Evolutionary conservation across 2,797 vertebrate genomes (phyloP).

Genomic region (Crenuchus spilurus): DNA sequence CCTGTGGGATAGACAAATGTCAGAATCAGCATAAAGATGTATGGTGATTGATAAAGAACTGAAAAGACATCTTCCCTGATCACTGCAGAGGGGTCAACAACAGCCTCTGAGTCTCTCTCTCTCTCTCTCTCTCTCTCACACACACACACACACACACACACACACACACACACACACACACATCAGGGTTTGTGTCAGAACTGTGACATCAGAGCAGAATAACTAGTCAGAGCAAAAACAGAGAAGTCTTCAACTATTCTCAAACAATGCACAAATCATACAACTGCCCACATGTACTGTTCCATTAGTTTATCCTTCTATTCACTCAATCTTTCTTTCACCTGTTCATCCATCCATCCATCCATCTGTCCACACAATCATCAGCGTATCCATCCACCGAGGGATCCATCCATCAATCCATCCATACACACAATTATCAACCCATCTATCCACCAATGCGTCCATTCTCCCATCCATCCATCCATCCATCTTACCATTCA

Average conservation of each 20-base stretch:
- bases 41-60: conserved; percentile 18
- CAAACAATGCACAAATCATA: conserved; percentile 15
- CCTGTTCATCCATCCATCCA: not conserved
- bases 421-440: no score
- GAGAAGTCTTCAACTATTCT: conserved; percentile 11
- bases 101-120: conserved; percentile 37
- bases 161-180: not conserved
- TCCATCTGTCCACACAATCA: not conserved
- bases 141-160: not conserved
- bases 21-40: conserved; percentile 20
- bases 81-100: conserved; percentile 20
- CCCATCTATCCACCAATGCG: not conserved
- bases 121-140: no score
- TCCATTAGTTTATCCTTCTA: no score
- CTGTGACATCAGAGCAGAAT: conserved; percentile 26
- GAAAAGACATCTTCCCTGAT: conserved; percentile 31
- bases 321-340: no score
- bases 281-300: no score
- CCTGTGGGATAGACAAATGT: conserved; percentile 31
- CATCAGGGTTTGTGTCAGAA: not conserved
- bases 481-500: no score
- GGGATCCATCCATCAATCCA: not conserved
- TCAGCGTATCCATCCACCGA: no score
- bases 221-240: not conserved
- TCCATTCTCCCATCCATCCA: not conserved